phyloP scores from a whole-genome alignment of 2,797 vertebrate genomes.

The Bradypus variegatus region DNA sequence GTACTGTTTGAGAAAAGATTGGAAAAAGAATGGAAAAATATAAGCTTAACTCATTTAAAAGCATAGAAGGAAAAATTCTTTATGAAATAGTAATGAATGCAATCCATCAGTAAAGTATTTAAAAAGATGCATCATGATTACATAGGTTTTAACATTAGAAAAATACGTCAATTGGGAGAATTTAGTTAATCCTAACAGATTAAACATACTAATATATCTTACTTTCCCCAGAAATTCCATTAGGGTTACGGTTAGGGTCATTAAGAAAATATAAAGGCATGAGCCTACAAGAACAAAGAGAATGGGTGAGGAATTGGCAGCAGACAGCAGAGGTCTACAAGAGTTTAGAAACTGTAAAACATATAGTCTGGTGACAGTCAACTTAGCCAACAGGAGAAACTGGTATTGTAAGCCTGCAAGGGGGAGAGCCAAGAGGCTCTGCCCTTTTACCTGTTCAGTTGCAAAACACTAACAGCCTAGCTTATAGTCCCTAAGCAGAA shows the following conservation, averaged over 20 bases:
- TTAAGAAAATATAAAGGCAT: not conserved
- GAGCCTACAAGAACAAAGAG: not conserved
- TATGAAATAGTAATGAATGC: not conserved
- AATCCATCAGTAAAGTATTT: not conserved
- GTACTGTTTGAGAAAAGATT: not conserved
- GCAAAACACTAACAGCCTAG: not conserved
- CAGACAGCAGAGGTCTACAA: not conserved
- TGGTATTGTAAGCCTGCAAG: not conserved
- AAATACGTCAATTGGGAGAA: not conserved
- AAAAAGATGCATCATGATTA: not conserved
- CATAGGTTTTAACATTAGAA: not conserved
- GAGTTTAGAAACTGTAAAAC: slow-evolving; percentile 24
- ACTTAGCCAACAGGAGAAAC: not conserved
- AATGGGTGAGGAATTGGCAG: not conserved
- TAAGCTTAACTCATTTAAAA: not conserved
- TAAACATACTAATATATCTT: not conserved
- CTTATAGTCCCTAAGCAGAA: not conserved
- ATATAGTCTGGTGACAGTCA: not conserved
- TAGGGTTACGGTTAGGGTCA: not conserved
- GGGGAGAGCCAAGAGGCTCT: not conserved
- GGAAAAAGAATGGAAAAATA: not conserved
- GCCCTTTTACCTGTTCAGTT: not conserved
- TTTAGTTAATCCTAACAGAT: not conserved
- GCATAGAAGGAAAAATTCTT: not conserved
- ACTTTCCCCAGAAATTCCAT: not conserved